Conservation (phyloP, 64 coral and sea anemone genomes). For the Stichodactyla helianthus region DNA sequence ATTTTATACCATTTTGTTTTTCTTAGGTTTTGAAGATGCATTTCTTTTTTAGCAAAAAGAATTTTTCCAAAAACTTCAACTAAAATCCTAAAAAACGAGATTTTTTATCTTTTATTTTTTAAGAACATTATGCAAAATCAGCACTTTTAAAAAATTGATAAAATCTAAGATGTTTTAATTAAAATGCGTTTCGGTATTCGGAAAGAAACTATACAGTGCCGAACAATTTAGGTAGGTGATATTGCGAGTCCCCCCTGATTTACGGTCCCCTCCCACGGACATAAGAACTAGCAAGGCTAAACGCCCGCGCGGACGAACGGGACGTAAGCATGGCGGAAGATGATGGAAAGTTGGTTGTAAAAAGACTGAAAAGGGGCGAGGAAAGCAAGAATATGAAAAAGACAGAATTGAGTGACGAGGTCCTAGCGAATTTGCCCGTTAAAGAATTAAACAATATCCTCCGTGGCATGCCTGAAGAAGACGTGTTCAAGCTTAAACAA, state of each 20-base stretch:
- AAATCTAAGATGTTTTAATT: too few species aligned
- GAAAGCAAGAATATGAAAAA: constrained; percentile 38
- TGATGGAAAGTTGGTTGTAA: constrained; percentile 54
- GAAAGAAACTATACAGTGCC: too few species aligned
- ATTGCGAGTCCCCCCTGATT: not conserved
- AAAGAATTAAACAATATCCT: constrained; percentile 77
- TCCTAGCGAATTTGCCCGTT: constrained; percentile 66
- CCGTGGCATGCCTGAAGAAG: constrained; percentile 64
- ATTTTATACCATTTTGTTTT: too few species aligned
- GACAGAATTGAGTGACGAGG: constrained; percentile 55
- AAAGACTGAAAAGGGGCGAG: constrained; percentile 72
- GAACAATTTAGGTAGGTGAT: not conserved
- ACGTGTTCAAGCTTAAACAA: constrained; percentile 78
- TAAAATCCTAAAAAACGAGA: too few species aligned
- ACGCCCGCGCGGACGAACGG: constrained; percentile 59
- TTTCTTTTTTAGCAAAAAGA: too few species aligned
- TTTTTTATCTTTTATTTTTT: too few species aligned
- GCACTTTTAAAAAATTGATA: too few species aligned
- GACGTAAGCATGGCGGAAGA: constrained; percentile 94
- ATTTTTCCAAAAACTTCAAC: too few species aligned
- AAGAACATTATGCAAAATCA: too few species aligned
- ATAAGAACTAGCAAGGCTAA: constrained; percentile 12
- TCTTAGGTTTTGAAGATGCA: too few species aligned
- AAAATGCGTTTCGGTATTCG: too few species aligned
- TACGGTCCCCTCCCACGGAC: not conserved